Evolutionary conservation across 2,113 vertebrate species (phyloP).

Genomic region (Nyctereutes procyonoides): DNA sequence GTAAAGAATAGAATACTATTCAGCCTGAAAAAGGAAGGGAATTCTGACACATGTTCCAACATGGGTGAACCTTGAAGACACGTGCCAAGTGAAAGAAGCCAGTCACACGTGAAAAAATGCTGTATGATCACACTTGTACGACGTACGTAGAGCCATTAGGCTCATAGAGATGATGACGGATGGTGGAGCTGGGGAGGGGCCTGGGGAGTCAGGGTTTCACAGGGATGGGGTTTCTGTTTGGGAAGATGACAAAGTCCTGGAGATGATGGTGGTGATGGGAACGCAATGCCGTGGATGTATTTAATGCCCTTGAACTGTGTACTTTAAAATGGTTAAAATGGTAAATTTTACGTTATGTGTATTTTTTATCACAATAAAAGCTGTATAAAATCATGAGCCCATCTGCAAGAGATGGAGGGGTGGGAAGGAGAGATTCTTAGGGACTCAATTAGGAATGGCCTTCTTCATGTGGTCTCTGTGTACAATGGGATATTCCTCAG

Average conservation of each 20-base stretch:
- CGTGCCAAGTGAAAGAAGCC: accelerated
- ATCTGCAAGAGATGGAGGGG: too few species aligned
- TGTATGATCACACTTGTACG: accelerated
- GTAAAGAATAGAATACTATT: accelerated
- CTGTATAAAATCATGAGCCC: background rate
- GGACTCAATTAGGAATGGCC: accelerated
- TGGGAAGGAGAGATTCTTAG: background rate
- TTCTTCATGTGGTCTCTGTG: too few species aligned
- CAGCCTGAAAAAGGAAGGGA: background rate
- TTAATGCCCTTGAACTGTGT: accelerated
- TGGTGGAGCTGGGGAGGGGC: accelerated
- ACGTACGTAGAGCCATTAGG: accelerated
- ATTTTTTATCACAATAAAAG: too few species aligned
- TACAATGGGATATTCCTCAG: too few species aligned
- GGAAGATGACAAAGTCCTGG: too few species aligned
- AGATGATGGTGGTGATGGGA: accelerated
- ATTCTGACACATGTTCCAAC: accelerated
- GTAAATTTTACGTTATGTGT: background rate
- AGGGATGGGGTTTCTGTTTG: background rate
- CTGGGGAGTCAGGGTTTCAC: accelerated
- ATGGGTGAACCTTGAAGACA: accelerated
- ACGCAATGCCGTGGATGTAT: accelerated
- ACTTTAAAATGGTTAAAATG: accelerated
- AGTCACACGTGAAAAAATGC: accelerated
- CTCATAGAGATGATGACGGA: accelerated